Conservation (phyloP, 2,888 invertebrate species). For the Noctua janthina region DNA sequence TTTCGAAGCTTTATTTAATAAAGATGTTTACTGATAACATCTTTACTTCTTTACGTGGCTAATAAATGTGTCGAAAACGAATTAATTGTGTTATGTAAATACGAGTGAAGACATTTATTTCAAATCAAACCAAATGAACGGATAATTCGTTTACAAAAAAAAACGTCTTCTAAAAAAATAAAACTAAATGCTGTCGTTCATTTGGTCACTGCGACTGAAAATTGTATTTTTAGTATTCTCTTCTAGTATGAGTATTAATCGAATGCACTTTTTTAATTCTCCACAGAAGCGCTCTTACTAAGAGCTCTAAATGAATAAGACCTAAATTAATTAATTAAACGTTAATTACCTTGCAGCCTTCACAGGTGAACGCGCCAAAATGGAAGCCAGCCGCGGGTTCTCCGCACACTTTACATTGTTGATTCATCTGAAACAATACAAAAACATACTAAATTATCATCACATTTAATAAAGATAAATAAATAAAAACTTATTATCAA, state of each 20-base stretch:
- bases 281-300: background rate
- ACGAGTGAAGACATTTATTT: background rate
- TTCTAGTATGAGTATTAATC: background rate
- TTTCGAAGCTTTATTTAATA: conserved; percentile 8
- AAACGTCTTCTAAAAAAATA: too few species aligned
- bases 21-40: conserved; percentile 21
- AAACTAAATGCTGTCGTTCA: background rate
- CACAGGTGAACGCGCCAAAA: conserved; percentile 98
- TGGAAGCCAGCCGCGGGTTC: conserved; percentile 98
- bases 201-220: background rate
- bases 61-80: conserved; percentile 15
- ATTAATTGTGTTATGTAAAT: conserved; percentile 41
- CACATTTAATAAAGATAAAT: background rate
- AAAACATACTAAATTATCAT: background rate
- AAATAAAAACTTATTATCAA: too few species aligned
- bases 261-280: background rate
- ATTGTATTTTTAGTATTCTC: background rate
- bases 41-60: background rate
- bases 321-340: background rate
- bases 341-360: conserved; percentile 96
- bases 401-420: conserved; percentile 98
- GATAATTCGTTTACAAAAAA: background rate
- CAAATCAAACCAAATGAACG: too few species aligned
- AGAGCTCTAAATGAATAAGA: background rate
- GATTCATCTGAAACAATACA: conserved; percentile 95